Evolutionary conservation across 1,140 invertebrate genomes (phyloP).

Genomic region (Drosophila micromelanica): DNA sequence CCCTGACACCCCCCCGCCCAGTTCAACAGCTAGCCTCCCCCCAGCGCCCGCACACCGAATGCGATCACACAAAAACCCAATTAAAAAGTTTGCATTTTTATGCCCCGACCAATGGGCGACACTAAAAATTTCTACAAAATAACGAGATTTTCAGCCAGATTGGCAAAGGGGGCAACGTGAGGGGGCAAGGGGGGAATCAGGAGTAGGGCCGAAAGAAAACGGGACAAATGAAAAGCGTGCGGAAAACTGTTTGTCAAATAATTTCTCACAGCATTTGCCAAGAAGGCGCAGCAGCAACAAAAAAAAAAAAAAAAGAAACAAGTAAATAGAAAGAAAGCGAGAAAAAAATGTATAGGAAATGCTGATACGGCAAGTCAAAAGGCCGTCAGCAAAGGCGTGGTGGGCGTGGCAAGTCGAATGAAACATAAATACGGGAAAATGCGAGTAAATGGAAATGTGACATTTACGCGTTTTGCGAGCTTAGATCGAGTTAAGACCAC

Average conservation of each 20-base stretch:
- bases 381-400: neutral
- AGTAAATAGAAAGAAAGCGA: neutral
- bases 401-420: constrained; percentile 60
- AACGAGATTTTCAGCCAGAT: constrained; percentile 50
- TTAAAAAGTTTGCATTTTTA: constrained; percentile 83
- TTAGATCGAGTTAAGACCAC: constrained; percentile 79
- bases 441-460: constrained; percentile 78
- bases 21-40: constrained; percentile 6
- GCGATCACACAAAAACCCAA: constrained; percentile 78
- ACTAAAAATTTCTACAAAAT: constrained; percentile 54
- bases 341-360: constrained; percentile 28
- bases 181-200: neutral
- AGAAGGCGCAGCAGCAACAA: constrained; percentile 26
- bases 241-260: constrained; percentile 83
- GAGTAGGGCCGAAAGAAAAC: constrained; percentile 23
- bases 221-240: constrained; percentile 49
- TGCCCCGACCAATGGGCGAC: constrained; percentile 48
- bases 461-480: constrained; percentile 77
- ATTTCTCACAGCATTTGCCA: constrained; percentile 67
- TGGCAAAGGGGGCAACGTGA: constrained; percentile 15
- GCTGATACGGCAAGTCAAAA: constrained; percentile 39
- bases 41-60: constrained; percentile 23
- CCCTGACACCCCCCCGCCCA: constrained; percentile 23
- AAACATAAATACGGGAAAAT: constrained; percentile 76
- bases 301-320: constrained; percentile 16